Conservation (phyloP, 2,113 vertebrate genomes). For the Gymnobelideus leadbeateri region DNA sequence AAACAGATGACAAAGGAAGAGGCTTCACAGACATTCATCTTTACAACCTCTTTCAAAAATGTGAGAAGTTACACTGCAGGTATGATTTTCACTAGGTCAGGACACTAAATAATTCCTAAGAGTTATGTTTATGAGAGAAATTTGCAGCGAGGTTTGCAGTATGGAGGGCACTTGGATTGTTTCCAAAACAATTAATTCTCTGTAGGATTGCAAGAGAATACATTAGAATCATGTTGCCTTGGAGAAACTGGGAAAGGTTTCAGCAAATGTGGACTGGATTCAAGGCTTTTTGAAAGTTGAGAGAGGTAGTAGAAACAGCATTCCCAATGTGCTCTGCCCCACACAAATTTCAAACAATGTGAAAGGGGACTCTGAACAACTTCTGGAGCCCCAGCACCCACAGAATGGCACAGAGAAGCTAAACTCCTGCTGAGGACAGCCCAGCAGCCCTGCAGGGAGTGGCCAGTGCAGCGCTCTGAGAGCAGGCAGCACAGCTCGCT, state of each 20-base stretch:
- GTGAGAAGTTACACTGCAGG: conserved; percentile 9
- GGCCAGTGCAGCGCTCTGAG: no score
- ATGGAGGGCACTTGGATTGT: conserved; percentile 66
- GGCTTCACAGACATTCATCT: background rate
- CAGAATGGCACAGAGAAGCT: no score
- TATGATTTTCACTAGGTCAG: conserved; percentile 51
- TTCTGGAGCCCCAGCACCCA: no score
- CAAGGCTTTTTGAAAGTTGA: conserved; percentile 69
- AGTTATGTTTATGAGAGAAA: conserved; percentile 33
- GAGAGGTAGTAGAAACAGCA: no score
- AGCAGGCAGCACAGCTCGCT: no score
- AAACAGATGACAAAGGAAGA: background rate
- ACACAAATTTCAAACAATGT: no score
- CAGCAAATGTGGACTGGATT: background rate
- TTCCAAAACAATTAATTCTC: conserved; percentile 80
- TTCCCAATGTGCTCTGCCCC: no score
- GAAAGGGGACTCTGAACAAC: no score
- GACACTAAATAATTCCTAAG: conserved; percentile 57
- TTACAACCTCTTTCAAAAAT: background rate
- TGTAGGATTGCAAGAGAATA: conserved; percentile 68
- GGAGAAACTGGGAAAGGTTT: conserved; percentile 63
- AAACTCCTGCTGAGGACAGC: no score
- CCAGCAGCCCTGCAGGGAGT: no score
- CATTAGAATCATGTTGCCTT: conserved; percentile 75
- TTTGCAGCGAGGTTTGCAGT: conserved; percentile 63